Evolutionary conservation across 2,888 invertebrate species (phyloP).

Genomic region (Trilocha varians): DNA sequence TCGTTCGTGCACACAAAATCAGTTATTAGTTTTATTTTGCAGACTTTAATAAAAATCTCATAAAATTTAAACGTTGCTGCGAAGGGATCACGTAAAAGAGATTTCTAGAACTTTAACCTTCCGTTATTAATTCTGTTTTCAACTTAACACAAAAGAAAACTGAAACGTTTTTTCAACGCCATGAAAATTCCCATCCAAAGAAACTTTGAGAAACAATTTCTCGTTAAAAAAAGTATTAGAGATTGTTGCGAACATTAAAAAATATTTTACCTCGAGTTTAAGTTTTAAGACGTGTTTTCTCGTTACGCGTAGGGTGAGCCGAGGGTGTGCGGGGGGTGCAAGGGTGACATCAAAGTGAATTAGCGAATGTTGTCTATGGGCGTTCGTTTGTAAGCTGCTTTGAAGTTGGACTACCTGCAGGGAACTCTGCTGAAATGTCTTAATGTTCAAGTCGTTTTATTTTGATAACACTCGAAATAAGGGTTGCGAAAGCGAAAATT

Average conservation of each 20-base stretch:
- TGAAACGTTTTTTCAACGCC: conserved; percentile 13
- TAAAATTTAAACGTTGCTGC: neutral
- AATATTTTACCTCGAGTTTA: conserved; percentile 52
- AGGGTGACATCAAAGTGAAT: conserved; percentile 71
- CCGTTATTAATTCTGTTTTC: conserved; percentile 18
- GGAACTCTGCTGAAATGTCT: conserved; percentile 46
- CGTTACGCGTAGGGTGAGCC: conserved; percentile 38
- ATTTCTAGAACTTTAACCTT: conserved; percentile 14
- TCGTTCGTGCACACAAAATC: too few relatives aligned
- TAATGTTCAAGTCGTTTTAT: conserved; percentile 48
- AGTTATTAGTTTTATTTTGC: neutral
- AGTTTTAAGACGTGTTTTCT: conserved; percentile 66
- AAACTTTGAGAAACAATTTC: conserved; percentile 46
- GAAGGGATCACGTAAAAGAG: conserved; percentile 7
- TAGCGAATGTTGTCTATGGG: conserved; percentile 72
- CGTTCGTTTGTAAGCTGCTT: conserved; percentile 68
- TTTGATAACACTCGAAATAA: conserved; percentile 33
- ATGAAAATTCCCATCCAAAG: conserved; percentile 28
- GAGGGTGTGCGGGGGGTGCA: conserved; percentile 43
- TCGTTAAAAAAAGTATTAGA: conserved; percentile 46
- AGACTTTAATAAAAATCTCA: neutral
- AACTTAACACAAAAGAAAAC: conserved; percentile 16
- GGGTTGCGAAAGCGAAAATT: conserved; percentile 8
- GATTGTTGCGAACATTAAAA: conserved; percentile 54
- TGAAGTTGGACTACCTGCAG: conserved; percentile 63